Percentiles rank a stretch among this genome's conserved stretches.
Conservation (phyloP, 2,797 vertebrate species). For the Syncerus caffer region DNA sequence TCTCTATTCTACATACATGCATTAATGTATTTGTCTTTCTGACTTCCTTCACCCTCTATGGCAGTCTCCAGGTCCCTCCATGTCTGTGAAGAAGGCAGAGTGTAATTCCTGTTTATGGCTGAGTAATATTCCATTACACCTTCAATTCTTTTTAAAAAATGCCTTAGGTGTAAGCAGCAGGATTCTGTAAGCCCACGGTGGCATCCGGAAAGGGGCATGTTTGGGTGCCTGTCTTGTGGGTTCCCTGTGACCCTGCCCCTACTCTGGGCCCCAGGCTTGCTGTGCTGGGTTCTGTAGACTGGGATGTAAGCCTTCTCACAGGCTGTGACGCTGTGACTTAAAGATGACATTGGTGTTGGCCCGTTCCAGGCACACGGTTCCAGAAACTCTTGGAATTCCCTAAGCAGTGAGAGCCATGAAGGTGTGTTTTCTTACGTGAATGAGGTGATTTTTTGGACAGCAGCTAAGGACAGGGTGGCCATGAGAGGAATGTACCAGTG, state of each 20-base stretch:
- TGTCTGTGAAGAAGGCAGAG: neutral
- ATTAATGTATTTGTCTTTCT: neutral
- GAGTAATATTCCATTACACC: neutral
- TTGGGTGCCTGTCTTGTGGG: neutral
- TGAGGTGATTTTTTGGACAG: neutral
- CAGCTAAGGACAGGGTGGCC: rapidly evolving
- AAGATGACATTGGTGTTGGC: rapidly evolving
- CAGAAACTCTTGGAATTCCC: neutral
- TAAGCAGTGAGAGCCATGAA: rapidly evolving
- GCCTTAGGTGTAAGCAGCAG: neutral
- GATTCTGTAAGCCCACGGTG: rapidly evolving
- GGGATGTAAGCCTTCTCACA: rapidly evolving
- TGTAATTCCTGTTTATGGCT: neutral
- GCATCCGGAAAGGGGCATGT: neutral
- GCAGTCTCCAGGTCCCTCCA: neutral
- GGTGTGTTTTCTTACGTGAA: neutral
- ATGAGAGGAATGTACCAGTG: rapidly evolving
- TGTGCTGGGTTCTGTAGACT: neutral
- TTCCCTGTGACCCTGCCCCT: neutral
- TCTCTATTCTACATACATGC: neutral
- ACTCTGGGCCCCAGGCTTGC: neutral
- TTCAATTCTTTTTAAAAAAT: neutral
- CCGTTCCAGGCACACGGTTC: neutral
- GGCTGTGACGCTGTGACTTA: rapidly evolving
- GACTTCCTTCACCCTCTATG: neutral